Evolutionary conservation across 2,113 vertebrate genomes (phyloP).

Genomic region (Dromiciops gliroides): DNA sequence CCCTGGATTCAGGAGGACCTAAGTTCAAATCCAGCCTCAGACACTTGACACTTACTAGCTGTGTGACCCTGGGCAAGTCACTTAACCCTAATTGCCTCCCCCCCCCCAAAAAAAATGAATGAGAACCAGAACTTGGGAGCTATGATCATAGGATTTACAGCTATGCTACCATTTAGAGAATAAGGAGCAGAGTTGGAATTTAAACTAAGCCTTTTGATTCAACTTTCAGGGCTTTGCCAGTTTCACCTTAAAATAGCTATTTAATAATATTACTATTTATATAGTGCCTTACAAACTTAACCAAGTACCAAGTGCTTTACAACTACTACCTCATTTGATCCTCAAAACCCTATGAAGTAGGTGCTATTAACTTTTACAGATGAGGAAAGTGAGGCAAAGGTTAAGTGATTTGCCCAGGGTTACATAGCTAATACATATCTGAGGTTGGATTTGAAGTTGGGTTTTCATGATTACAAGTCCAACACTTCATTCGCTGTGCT

Average conservation of each 20-base stretch:
- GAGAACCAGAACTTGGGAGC: no score
- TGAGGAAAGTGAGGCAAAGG: background rate
- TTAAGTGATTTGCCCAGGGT: background rate
- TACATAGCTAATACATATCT: background rate
- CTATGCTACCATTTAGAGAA: background rate
- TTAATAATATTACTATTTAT: background rate
- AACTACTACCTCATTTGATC: background rate
- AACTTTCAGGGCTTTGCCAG: background rate
- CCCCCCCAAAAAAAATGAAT: no score
- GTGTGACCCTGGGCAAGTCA: no score
- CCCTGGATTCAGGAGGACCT: no score
- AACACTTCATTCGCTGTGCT: background rate
- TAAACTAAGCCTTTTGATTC: background rate
- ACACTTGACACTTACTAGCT: no score
- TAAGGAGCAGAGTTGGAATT: background rate
- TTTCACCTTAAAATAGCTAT: background rate
- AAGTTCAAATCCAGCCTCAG: no score
- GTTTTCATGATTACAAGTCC: background rate
- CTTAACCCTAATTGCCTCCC: no score
- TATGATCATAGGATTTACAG: background rate
- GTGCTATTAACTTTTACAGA: background rate
- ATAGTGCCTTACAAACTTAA: background rate
- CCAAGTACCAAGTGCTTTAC: background rate
- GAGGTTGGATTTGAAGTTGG: background rate
- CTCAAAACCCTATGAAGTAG: background rate